Percentiles rank a stretch among this genome's conserved stretches.
These are phyloP conservation scores for Myiagra hebetior DNA, from an alignment of 2,113 vertebrate genomes.

Conservation along the genomic window DNA sequence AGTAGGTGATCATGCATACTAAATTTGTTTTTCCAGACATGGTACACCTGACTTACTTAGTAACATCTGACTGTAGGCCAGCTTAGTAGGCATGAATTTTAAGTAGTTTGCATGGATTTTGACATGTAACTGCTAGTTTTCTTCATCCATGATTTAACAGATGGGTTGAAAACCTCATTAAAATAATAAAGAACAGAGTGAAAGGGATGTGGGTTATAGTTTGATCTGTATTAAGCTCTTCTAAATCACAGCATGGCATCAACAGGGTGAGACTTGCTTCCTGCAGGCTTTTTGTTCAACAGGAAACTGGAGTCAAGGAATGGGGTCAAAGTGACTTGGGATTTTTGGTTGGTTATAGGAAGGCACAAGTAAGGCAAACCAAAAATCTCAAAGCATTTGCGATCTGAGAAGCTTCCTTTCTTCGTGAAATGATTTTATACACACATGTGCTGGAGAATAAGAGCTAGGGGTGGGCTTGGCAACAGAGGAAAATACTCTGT, in stretches of 20 bases:
- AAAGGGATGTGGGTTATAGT: background rate
- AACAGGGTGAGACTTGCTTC: background rate
- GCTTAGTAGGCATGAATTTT: slow-evolving; percentile 38
- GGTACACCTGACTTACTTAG: slow-evolving; percentile 4
- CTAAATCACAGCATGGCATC: background rate
- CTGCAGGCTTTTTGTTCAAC: background rate
- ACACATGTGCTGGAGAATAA: background rate
- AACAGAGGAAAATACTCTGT: background rate
- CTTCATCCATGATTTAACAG: slow-evolving; percentile 35
- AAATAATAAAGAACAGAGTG: slow-evolving; percentile 16
- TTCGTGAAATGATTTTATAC: background rate
- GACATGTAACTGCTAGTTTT: slow-evolving; percentile 29
- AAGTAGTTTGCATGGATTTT: slow-evolving; percentile 40
- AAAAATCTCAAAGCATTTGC: background rate
- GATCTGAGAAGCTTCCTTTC: background rate
- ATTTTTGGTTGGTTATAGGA: background rate
- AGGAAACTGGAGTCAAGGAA: background rate
- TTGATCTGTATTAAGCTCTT: background rate
- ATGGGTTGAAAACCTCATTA: slow-evolving; percentile 6
- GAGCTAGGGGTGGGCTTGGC: background rate
- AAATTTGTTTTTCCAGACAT: slow-evolving; percentile 14
- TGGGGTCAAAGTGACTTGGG: background rate
- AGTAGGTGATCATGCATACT: slow-evolving; percentile 37
- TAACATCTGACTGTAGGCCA: slow-evolving; percentile 14
- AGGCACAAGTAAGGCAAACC: background rate